These are phyloP conservation scores for Aricia agestis DNA, from an alignment of 1,140 invertebrate species.

Conservation along the genomic window DNA sequence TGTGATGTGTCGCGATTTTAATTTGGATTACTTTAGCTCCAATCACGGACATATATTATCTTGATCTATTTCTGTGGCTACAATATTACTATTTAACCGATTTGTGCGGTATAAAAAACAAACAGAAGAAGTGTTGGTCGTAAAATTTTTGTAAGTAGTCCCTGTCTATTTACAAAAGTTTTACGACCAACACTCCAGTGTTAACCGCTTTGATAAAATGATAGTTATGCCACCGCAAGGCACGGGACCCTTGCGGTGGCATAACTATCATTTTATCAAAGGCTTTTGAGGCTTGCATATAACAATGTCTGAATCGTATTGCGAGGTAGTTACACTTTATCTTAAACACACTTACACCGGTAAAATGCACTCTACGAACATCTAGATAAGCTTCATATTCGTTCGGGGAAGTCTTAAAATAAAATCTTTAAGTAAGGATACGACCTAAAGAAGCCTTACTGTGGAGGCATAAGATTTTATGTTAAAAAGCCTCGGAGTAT, in stretches of 20 bases:
- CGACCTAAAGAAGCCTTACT: conserved; percentile 11
- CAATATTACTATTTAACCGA: too few relatives aligned
- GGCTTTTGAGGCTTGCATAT: conserved; percentile 20
- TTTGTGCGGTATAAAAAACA: too few relatives aligned
- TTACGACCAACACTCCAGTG: background rate
- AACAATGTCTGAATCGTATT: conserved; percentile 17
- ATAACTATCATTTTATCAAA: conserved; percentile 23
- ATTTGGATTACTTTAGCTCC: too few relatives aligned
- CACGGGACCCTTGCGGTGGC: too few relatives aligned
- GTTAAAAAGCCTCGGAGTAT: conserved; percentile 6
- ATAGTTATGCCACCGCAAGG: too few relatives aligned
- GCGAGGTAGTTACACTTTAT: conserved; percentile 19
- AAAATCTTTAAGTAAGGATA: conserved; percentile 18
- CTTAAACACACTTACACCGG: background rate
- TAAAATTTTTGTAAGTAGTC: too few relatives aligned
- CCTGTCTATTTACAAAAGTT: background rate
- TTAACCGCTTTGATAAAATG: conserved; percentile 20
- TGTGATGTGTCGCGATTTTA: too few relatives aligned
- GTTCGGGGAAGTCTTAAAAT: conserved; percentile 5
- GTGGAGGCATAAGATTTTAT: conserved; percentile 12
- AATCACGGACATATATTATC: too few relatives aligned
- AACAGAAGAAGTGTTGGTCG: too few relatives aligned
- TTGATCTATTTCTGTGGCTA: too few relatives aligned
- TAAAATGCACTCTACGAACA: background rate
- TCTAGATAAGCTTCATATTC: background rate